A percentile compares a stretch with the other conserved stretches of the same genome.
Conservation (phyloP, 1,140 invertebrate genomes). For the Pemphigus obesinymphae region DNA sequence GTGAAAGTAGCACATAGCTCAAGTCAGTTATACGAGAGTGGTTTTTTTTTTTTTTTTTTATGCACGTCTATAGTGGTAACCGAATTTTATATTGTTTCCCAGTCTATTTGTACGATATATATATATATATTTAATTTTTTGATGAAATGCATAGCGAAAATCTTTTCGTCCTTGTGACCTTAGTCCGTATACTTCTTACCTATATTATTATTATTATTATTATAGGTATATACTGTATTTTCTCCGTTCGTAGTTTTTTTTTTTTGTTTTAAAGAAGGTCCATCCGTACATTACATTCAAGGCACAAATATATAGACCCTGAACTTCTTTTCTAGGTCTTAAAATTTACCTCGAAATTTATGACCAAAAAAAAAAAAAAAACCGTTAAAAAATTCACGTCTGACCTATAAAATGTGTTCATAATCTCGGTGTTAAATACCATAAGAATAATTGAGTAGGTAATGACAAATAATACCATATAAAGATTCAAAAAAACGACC, state of each 20-base stretch:
- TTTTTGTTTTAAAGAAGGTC: not conserved
- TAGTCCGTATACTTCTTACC: not conserved
- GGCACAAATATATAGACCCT: not conserved
- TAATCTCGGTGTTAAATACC: too few species aligned
- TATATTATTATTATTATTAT: not conserved
- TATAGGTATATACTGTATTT: too few species aligned
- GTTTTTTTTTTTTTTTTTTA: not conserved
- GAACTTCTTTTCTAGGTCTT: not conserved
- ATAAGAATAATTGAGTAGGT: too few species aligned
- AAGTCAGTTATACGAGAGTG: conserved; percentile 28
- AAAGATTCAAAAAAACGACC: too few species aligned
- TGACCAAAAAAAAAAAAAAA: too few species aligned
- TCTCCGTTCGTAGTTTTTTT: too few species aligned
- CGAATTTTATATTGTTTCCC: conserved; percentile 19
- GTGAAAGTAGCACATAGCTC: conserved; percentile 39
- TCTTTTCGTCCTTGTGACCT: not conserved
- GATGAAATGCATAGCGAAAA: not conserved
- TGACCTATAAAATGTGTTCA: too few species aligned
- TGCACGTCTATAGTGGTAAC: not conserved
- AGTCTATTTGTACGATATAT: not conserved
- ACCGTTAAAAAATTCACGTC: too few species aligned
- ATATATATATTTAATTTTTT: too few species aligned
- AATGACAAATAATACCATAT: too few species aligned
- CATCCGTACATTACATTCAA: not conserved
- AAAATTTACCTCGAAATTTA: not conserved